phyloP scores from a whole-genome alignment of 1,140 invertebrate species.

The Pogonomyrmex barbatus region DNA sequence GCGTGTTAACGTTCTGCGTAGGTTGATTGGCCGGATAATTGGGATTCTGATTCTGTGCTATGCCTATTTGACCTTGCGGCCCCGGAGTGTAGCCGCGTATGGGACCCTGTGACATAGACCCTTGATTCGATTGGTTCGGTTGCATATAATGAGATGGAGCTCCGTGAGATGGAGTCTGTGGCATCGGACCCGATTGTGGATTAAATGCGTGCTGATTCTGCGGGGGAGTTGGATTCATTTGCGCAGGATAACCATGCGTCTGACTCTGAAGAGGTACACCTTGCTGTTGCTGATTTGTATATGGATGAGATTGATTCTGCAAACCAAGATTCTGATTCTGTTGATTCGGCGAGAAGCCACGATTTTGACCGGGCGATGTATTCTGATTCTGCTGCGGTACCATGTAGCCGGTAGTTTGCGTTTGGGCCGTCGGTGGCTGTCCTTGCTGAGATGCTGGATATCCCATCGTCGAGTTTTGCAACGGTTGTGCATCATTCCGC shows the following conservation, averaged over 20 bases:
- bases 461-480: constrained; percentile 75
- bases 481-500: constrained; percentile 72
- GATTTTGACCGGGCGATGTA: constrained; percentile 63
- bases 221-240: constrained; percentile 63
- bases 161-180: constrained; percentile 64
- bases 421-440: constrained; percentile 69
- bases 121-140: constrained; percentile 68
- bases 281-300: constrained; percentile 69
- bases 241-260: constrained; percentile 69
- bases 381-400: constrained; percentile 64
- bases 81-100: constrained; percentile 73
- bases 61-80: constrained; percentile 68
- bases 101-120: constrained; percentile 67
- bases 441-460: constrained; percentile 72
- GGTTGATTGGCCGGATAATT: constrained; percentile 66
- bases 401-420: constrained; percentile 69
- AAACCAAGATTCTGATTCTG: constrained; percentile 73
- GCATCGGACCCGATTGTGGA: constrained; percentile 70
- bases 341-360: constrained; percentile 74
- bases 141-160: constrained; percentile 55
- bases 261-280: constrained; percentile 67
- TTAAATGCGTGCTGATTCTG: constrained; percentile 74
- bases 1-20: constrained; percentile 55
- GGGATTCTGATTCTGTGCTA: constrained; percentile 55
- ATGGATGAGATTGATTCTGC: constrained; percentile 74